These are phyloP conservation scores for Gonioctena quinquepunctata DNA, from an alignment of 1,140 invertebrate genomes.

Conservation along the genomic window DNA sequence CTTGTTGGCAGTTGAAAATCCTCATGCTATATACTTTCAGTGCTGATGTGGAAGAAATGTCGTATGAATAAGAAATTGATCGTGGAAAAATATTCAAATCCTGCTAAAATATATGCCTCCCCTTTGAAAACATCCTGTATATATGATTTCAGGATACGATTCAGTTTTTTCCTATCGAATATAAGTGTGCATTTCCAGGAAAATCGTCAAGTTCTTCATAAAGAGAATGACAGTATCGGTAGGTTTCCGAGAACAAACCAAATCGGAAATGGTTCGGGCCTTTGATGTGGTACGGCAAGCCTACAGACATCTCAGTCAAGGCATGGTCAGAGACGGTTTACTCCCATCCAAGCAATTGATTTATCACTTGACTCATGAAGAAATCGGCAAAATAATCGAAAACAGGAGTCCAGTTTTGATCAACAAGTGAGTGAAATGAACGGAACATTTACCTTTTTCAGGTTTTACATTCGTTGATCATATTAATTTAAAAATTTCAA, in stretches of 20 bases:
- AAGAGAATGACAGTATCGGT: slow-evolving; percentile 66
- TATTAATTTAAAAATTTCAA: too few relatives aligned
- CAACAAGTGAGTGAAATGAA: slow-evolving; percentile 62
- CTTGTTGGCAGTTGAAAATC: too few relatives aligned
- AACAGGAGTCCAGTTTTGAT: slow-evolving; percentile 63
- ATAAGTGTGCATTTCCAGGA: too few relatives aligned
- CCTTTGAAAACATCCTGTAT: too few relatives aligned
- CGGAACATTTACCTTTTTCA: background rate
- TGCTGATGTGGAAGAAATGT: too few relatives aligned
- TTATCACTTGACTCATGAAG: slow-evolving; percentile 70
- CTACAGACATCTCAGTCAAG: slow-evolving; percentile 61
- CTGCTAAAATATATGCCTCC: too few relatives aligned
- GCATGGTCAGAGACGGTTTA: slow-evolving; percentile 65
- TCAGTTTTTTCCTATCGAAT: too few relatives aligned
- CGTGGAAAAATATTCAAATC: too few relatives aligned
- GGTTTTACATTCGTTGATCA: too few relatives aligned
- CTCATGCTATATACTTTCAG: too few relatives aligned
- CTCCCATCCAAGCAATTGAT: slow-evolving; percentile 70
- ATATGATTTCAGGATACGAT: too few relatives aligned
- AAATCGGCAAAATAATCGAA: slow-evolving; percentile 65
- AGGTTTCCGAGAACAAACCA: slow-evolving; percentile 67
- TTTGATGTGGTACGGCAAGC: slow-evolving; percentile 67
- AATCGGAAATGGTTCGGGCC: slow-evolving; percentile 64
- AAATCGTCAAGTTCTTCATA: slow-evolving; percentile 60
- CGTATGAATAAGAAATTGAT: too few relatives aligned